Percentiles rank a stretch among this genome's conserved stretches.
These are phyloP conservation scores for Stomatorhinus ivindoensis DNA, from an alignment of 2,113 vertebrate species.

Conservation along the genomic window DNA sequence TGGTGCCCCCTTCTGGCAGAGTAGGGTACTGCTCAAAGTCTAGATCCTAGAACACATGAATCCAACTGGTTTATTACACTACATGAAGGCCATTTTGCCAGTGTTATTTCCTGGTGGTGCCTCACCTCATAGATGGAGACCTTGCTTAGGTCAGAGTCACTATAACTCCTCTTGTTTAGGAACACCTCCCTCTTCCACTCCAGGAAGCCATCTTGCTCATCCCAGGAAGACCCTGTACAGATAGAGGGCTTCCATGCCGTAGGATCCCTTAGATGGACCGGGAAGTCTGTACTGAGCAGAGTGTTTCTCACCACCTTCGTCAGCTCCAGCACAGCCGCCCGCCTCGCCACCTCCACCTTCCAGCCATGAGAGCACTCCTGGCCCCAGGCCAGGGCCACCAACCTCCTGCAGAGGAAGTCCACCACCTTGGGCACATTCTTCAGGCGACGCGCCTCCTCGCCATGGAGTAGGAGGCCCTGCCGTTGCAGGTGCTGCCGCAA, in stretches of 20 bases:
- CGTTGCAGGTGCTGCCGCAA: conserved; percentile 60
- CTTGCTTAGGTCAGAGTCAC: conserved; percentile 63
- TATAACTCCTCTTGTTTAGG: conserved; percentile 61
- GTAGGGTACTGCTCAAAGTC: conserved; percentile 34
- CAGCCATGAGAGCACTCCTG: conserved; percentile 46
- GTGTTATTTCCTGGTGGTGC: conserved; percentile 7
- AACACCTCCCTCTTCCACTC: conserved; percentile 55
- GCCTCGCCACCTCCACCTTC: conserved; percentile 54
- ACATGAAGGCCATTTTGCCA: background rate
- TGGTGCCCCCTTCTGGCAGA: conserved; percentile 29
- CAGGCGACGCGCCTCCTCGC: conserved; percentile 61
- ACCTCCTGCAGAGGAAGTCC: conserved; percentile 56
- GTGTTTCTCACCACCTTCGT: conserved; percentile 52
- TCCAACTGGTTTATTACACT: background rate
- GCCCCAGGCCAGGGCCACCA: conserved; percentile 54
- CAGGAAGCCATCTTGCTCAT: conserved; percentile 51
- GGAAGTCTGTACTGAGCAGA: conserved; percentile 47
- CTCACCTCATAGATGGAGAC: conserved; percentile 44
- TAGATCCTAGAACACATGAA: conserved; percentile 42
- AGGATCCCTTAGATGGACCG: conserved; percentile 42
- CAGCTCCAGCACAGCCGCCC: conserved; percentile 42
- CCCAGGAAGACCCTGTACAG: conserved; percentile 51
- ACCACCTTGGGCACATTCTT: conserved; percentile 65
- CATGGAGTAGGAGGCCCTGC: conserved; percentile 63
- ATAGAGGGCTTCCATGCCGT: conserved; percentile 15